Conservation (phyloP, 2,113 vertebrate species). For the Neolamprologus kungweensis region DNA sequence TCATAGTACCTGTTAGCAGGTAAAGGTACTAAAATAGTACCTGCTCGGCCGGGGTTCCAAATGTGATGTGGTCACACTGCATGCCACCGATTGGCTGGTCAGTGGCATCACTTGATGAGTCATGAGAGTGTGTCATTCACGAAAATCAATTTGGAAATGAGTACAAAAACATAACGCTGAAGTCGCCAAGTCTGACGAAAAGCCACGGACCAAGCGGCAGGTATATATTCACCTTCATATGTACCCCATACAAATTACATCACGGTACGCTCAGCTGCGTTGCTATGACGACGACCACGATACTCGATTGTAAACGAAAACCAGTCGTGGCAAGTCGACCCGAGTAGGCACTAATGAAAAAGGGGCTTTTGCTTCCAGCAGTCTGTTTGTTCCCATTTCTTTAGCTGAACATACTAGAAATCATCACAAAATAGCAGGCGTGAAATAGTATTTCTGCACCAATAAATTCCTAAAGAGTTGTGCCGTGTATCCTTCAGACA, state of each 20-base stretch:
- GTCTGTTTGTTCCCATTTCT: background rate
- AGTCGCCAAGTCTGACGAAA: fast-evolving
- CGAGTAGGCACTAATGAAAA: background rate
- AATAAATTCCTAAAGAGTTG: background rate
- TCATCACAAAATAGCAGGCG: background rate
- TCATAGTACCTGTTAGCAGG: background rate
- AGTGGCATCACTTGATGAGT: background rate
- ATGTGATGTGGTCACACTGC: background rate
- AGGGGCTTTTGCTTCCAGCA: background rate
- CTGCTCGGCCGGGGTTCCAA: fast-evolving
- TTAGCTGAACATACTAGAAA: background rate
- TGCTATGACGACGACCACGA: background rate
- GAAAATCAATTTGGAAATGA: background rate
- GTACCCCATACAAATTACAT: background rate
- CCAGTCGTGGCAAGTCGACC: background rate
- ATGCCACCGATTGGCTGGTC: background rate
- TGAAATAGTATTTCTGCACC: background rate
- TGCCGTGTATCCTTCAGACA: background rate
- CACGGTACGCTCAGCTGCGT: fast-evolving
- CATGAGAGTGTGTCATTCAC: fast-evolving
- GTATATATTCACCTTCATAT: background rate
- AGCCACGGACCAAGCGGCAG: fast-evolving
- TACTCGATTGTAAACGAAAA: background rate
- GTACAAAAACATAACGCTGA: fast-evolving
- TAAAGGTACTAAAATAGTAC: background rate